phyloP scores from a whole-genome alignment of 2,888 invertebrate genomes.

The Sacculina carcini region DNA sequence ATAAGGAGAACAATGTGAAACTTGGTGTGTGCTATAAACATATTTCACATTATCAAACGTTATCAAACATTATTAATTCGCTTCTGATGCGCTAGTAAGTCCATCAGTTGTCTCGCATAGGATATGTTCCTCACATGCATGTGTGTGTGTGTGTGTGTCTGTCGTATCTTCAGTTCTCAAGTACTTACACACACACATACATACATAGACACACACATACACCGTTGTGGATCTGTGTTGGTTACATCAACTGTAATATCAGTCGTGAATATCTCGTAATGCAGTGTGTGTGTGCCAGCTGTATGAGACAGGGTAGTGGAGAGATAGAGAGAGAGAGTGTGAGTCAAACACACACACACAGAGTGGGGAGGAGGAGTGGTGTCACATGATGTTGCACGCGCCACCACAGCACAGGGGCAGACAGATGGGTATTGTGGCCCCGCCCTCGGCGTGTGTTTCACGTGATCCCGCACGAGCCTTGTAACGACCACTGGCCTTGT shows the following conservation, averaged over 20 bases:
- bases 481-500: slow-evolving; percentile 11
- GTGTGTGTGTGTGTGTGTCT: neutral
- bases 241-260: neutral
- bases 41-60: no score
- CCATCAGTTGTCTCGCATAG: no score
- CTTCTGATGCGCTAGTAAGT: no score
- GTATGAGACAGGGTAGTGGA: neutral
- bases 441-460: slow-evolving; percentile 12
- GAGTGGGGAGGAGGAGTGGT: neutral
- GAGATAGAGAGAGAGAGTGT: neutral
- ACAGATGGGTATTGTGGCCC: slow-evolving; percentile 14
- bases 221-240: neutral
- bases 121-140: no score
- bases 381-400: slow-evolving; percentile 14
- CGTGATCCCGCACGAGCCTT: neutral
- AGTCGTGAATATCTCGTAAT: no score
- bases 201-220: neutral
- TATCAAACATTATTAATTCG: no score
- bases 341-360: neutral
- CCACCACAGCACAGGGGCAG: slow-evolving; percentile 15
- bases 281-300: no score
- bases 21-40: no score
- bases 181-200: neutral
- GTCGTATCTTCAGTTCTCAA: neutral
- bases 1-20: no score